Evolutionary conservation across 2,113 vertebrate genomes (phyloP), one percentile per base, ranked within the genome.

Genomic region (Platysternon megacephalum): DNA sequence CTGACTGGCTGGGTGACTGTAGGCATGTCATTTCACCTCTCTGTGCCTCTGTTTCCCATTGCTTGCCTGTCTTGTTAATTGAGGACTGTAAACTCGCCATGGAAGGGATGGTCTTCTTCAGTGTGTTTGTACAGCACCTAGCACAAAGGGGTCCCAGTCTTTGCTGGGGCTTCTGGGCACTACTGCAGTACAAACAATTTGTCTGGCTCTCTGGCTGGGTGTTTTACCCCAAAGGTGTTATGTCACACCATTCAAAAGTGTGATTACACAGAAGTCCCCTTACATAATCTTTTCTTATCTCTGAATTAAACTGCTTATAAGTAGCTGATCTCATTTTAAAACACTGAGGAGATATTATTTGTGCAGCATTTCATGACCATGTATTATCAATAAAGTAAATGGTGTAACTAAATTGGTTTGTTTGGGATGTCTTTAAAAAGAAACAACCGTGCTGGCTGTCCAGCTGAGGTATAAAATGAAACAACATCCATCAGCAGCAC

Each of bases 391-490:
- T 78, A 89, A 95, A 94, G 42, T 12, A 81, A 87, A 86, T 21
- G 52, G 12, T 58, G 81, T 24, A 82, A 61, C 55, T 79, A 78
- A 82, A 85, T 46, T 10, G 1, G 44, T 44, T 88, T 82, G 84
- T 3, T 35, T 3, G 24, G 53, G 8, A 5, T 5, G 35, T 8
- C 4, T 88, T 94, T 51, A 58, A 90, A 95, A 94, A 91, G 5
- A 91, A 97, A 92, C 4, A 81, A 61, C 42, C 13, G 4, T 44
- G 92, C 17, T 79, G 32, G 44, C 82, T 94, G 96, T 91, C 90
- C 96, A 91, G 94, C 92, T 95, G 94, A 21, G n/a, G 72, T 79
- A 96, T 84, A 51, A 96, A 92, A 93, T 90, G 93, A 93, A 97
- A 97, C 91, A 84, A 51, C 88, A 89, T 97, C 93, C 89, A 89